Evolutionary conservation across 2,797 vertebrate species (phyloP).

Genomic region (Pseudomugil gertrudae): DNA sequence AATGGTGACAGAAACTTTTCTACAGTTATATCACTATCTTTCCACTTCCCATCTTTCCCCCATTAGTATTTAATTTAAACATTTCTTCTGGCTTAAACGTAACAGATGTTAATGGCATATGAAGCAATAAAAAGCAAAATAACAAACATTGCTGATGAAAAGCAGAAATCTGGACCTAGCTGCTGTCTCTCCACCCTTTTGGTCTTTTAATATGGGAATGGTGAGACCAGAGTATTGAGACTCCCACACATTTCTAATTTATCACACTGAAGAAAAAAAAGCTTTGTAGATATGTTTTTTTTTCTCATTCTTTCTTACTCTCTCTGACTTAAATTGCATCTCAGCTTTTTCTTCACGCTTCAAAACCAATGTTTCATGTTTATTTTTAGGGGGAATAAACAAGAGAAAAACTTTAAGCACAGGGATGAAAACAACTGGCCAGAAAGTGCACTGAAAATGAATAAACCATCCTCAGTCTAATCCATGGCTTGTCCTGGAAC

Average conservation of each 20-base stretch:
- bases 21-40: background rate
- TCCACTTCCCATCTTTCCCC: slow-evolving; percentile 23
- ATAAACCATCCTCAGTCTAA: slow-evolving; percentile 78
- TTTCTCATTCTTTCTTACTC: slow-evolving; percentile 17
- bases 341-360: slow-evolving; percentile 75
- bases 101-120: slow-evolving; percentile 55
- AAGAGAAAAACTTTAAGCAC: slow-evolving; percentile 74
- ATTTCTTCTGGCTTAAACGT: slow-evolving; percentile 53
- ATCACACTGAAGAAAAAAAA: slow-evolving; percentile 62
- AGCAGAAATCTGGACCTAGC: slow-evolving; percentile 52
- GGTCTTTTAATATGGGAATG: slow-evolving; percentile 71
- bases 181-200: slow-evolving; percentile 45
- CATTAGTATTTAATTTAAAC: slow-evolving; percentile 45
- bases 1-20: background rate
- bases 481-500: slow-evolving; percentile 70
- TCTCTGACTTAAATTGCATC: slow-evolving; percentile 68
- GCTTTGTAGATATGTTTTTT: slow-evolving; percentile 39
- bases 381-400: slow-evolving; percentile 76
- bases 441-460: slow-evolving; percentile 76
- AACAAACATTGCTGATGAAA: slow-evolving; percentile 62
- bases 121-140: slow-evolving; percentile 45
- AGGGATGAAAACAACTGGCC: slow-evolving; percentile 74
- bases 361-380: slow-evolving; percentile 78
- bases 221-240: slow-evolving; percentile 64
- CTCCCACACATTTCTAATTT: slow-evolving; percentile 79